phyloP scores from a whole-genome alignment of 2,113 vertebrate genomes.

The Sialia sialis region DNA sequence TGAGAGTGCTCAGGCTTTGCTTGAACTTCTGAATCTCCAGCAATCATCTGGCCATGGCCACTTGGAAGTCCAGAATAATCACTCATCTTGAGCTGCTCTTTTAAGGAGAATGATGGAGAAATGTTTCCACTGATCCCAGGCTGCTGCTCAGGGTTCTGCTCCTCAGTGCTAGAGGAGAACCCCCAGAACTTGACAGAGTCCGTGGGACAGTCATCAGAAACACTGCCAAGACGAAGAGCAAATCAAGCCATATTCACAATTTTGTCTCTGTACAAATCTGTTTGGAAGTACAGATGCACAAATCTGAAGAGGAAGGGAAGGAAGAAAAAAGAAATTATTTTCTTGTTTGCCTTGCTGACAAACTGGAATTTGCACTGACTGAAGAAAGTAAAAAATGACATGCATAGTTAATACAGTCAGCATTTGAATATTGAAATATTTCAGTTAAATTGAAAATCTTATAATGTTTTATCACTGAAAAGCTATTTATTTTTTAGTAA shows the following conservation, averaged over 20 bases:
- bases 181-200: slow-evolving; percentile 32
- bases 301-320: slow-evolving; percentile 18
- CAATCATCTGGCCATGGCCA: slow-evolving; percentile 64
- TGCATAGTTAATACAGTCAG: background rate
- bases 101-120: slow-evolving; percentile 32
- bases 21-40: slow-evolving; percentile 73
- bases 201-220: slow-evolving; percentile 62
- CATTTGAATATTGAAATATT: background rate
- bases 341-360: background rate
- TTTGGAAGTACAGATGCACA: slow-evolving; percentile 2
- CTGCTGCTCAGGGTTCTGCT: slow-evolving; percentile 52
- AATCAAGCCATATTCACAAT: slow-evolving; percentile 36
- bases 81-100: slow-evolving; percentile 72
- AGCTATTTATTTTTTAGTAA: background rate
- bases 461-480: background rate
- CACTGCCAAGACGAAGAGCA: background rate
- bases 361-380: background rate
- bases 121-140: background rate
- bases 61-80: slow-evolving; percentile 67
- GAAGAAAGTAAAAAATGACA: background rate
- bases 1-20: slow-evolving; percentile 57
- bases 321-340: background rate
- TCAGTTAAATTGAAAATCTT: background rate
- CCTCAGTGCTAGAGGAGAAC: slow-evolving; percentile 65
- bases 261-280: background rate